Evolutionary conservation across 1,140 invertebrate genomes (phyloP).

Genomic region (Parasteatoda tepidariorum): DNA sequence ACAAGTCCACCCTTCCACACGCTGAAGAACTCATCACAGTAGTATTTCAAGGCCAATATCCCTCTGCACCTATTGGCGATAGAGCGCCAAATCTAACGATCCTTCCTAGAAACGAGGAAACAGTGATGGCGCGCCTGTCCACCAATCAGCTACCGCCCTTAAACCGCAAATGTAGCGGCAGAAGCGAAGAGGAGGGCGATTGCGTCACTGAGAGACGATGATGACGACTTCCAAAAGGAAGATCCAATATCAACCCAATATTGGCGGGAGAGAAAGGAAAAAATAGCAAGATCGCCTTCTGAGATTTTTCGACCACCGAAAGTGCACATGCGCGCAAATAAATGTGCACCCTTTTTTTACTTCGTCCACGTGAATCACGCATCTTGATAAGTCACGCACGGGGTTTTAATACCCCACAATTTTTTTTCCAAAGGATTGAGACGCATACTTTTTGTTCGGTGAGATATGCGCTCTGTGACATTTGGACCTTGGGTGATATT

Average conservation of each 20-base stretch:
- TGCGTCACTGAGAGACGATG: not conserved
- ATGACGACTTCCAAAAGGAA: constrained; percentile 1
- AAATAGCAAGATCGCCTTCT: not conserved
- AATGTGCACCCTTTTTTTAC: not conserved
- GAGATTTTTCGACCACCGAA: not conserved
- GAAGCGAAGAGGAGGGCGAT: constrained; percentile 3
- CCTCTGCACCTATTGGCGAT: not conserved
- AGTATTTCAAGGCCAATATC: not conserved
- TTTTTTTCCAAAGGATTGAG: not conserved
- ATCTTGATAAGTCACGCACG: not conserved
- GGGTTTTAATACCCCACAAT: not conserved
- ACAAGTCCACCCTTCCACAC: not conserved
- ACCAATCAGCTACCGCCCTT: constrained; percentile 25
- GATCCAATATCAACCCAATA: constrained; percentile 25
- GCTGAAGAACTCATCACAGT: not conserved
- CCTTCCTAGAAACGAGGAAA: not conserved
- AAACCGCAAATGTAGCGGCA: constrained; percentile 54
- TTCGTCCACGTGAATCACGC: not conserved
- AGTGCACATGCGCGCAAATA: not conserved
- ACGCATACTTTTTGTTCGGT: not conserved
- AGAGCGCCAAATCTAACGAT: not conserved
- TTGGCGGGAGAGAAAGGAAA: not conserved
- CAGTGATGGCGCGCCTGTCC: constrained; percentile 29
- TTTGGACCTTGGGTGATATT: not conserved
- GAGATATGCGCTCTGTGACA: not conserved